Percentiles rank a stretch among this genome's conserved stretches.
Conservation (phyloP, 2,888 invertebrate genomes). For the Alcis repandata region DNA sequence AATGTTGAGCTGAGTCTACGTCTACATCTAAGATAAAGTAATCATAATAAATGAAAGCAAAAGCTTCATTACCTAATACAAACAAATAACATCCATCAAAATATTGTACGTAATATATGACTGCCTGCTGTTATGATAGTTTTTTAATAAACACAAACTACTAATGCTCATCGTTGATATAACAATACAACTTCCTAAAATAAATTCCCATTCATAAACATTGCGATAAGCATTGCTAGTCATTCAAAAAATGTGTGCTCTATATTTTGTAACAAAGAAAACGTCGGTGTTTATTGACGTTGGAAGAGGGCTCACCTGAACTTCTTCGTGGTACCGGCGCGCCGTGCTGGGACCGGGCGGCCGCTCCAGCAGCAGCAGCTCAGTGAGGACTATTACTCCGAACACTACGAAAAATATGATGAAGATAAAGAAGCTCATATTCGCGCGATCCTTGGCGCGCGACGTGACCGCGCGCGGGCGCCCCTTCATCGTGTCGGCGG, state of each 20-base stretch:
- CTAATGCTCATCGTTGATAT: not conserved
- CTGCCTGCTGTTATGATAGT: no score
- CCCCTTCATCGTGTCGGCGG: conserved; percentile 78
- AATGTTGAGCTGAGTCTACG: no score
- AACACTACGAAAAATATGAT: conserved; percentile 96
- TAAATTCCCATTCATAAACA: conserved; percentile 13
- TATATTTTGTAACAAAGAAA: conserved; percentile 31
- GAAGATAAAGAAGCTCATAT: conserved; percentile 96
- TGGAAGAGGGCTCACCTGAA: conserved; percentile 79
- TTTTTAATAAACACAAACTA: not conserved
- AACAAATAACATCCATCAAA: no score
- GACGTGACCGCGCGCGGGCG: conserved; percentile 79
- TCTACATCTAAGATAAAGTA: no score
- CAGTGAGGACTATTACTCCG: conserved; percentile 94
- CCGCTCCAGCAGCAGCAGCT: conserved; percentile 88
- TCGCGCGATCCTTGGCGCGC: conserved; percentile 92
- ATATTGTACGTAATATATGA: no score
- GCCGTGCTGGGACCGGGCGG: conserved; percentile 84
- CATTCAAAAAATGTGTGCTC: conserved; percentile 8
- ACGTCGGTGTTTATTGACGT: conserved; percentile 31
- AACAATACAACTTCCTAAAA: conserved; percentile 13
- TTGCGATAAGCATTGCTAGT: not conserved
- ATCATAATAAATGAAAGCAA: no score
- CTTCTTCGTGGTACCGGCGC: conserved; percentile 90
- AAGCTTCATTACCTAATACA: no score